These are phyloP conservation scores for Enhydra lutris DNA, from an alignment of 2,113 vertebrate species.

Conservation along the genomic window DNA sequence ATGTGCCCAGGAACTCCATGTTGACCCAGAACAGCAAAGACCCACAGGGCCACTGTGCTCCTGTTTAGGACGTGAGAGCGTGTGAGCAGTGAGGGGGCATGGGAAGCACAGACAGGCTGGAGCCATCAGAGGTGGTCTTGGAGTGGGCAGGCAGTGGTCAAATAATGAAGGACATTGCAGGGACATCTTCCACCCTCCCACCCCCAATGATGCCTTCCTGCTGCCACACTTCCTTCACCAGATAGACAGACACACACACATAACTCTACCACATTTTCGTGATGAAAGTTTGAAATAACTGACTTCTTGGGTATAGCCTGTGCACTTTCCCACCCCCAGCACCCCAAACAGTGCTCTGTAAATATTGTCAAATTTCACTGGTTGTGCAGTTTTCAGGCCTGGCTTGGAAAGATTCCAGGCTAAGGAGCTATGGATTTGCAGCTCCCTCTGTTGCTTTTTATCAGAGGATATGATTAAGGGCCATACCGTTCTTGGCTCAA, in stretches of 20 bases:
- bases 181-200: too few species aligned
- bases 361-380: neutral
- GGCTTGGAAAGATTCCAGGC: neutral
- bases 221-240: neutral
- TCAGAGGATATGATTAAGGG: neutral
- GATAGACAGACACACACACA: neutral
- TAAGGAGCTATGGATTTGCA: neutral
- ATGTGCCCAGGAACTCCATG: neutral
- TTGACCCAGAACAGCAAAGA: neutral
- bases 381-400: neutral
- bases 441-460: neutral
- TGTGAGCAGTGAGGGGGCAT: neutral
- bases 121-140: neutral
- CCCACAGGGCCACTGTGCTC: neutral
- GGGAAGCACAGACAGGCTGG: neutral
- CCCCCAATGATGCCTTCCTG: neutral
- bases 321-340: too few species aligned
- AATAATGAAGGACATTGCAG: neutral
- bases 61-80: fast-evolving
- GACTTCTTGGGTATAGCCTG: neutral
- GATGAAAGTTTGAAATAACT: neutral
- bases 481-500: neutral
- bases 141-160: neutral
- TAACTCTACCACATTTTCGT: neutral
- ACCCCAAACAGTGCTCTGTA: neutral